These are phyloP conservation scores for Axea sp. DNA, from an alignment of 2,888 invertebrate species.

Conservation along the genomic window DNA sequence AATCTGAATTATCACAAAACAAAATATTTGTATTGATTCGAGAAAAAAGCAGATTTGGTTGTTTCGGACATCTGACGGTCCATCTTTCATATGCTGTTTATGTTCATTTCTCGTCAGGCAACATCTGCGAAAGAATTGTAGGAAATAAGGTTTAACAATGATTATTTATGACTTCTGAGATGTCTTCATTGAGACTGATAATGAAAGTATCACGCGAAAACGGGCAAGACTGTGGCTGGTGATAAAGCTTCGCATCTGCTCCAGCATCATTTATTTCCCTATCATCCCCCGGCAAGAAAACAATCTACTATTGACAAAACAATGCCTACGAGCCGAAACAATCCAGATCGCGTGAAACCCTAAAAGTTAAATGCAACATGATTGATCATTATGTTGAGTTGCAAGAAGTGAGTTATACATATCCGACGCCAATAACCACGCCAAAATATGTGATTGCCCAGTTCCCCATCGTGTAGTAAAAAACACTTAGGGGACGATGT, in stretches of 20 bases:
- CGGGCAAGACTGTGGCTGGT: neutral
- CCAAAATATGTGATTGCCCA: slow-evolving; percentile 40
- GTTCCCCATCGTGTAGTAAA: slow-evolving; percentile 33
- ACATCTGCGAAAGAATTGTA: slow-evolving; percentile 11
- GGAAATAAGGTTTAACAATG: slow-evolving; percentile 1
- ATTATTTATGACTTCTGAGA: slow-evolving; percentile 15
- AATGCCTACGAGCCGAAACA: slow-evolving; percentile 30
- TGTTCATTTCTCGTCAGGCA: slow-evolving; percentile 1
- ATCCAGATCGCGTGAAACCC: slow-evolving; percentile 19
- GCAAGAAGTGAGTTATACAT: slow-evolving; percentile 15
- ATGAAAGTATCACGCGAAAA: slow-evolving; percentile 13
- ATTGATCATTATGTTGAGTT: slow-evolving; percentile 48
- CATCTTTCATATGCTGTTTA: slow-evolving; percentile 15
- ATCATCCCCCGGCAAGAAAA: slow-evolving; percentile 9
- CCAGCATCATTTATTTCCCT: slow-evolving; percentile 12
- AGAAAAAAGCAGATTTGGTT: neutral
- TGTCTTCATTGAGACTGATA: slow-evolving; percentile 38
- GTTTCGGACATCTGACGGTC: neutral
- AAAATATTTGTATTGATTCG: slow-evolving; percentile 19
- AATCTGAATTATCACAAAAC: neutral
- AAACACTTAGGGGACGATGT: slow-evolving; percentile 36
- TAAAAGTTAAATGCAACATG: slow-evolving; percentile 35
- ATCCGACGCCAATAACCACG: slow-evolving; percentile 6
- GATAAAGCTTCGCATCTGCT: neutral
- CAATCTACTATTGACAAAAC: slow-evolving; percentile 50